These are phyloP conservation scores for Callaeas wilsoni DNA, from an alignment of 2,113 vertebrate genomes.

Conservation along the genomic window DNA sequence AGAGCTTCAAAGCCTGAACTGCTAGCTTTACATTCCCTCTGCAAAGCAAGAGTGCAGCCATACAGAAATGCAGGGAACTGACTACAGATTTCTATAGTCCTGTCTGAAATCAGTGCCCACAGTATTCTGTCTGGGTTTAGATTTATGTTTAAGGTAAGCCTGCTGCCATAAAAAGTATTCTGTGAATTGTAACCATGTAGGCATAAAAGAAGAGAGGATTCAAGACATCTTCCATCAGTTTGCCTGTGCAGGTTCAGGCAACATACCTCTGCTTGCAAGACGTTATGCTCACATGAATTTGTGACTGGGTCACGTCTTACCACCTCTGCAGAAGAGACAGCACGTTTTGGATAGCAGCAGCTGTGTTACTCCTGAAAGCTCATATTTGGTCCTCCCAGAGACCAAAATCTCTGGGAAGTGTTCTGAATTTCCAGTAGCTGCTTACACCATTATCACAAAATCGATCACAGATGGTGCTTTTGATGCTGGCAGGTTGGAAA, in stretches of 20 bases:
- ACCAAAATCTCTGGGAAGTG: not conserved
- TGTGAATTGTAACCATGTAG: not conserved
- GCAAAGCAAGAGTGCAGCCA: not conserved
- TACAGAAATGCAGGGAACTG: not conserved
- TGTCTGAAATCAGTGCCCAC: not conserved
- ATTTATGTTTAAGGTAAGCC: not conserved
- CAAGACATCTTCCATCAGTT: not conserved
- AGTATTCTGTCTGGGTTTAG: not conserved
- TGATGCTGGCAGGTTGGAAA: conserved; percentile 11
- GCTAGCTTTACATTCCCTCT: not conserved
- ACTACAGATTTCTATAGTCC: not conserved
- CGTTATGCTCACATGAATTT: not conserved
- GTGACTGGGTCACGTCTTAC: not conserved
- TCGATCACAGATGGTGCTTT: conserved; percentile 20
- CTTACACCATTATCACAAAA: conserved; percentile 23
- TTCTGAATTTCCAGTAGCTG: conserved; percentile 31
- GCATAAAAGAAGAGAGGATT: not conserved
- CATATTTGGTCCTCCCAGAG: not conserved
- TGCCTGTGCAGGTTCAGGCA: not conserved
- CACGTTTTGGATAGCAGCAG: not conserved
- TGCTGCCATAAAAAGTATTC: not conserved
- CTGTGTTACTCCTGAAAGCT: not conserved
- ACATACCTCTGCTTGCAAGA: not conserved
- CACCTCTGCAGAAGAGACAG: not conserved
- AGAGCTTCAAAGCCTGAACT: not conserved